Evolutionary conservation across 2,888 invertebrate species (phyloP), one percentile per base, ranked within the genome.

Genomic region (Xylophagus ater): DNA sequence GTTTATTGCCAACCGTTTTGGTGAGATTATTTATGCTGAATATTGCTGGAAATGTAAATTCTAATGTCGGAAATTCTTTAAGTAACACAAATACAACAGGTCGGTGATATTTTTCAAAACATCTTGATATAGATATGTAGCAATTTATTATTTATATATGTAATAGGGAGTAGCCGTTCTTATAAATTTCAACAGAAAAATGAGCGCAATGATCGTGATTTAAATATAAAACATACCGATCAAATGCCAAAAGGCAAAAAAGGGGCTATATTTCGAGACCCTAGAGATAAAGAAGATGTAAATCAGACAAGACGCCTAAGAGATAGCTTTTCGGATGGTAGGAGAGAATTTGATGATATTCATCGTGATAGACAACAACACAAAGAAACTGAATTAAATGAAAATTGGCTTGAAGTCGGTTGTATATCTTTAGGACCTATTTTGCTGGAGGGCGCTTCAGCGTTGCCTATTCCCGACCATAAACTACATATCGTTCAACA

Each of bases 361-460:
- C 17, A 35, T 4, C 39, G 44, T 19, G 44, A 40, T 7, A 8
- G 21, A 24, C 24, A 13, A 15, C 9, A 17, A 25, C 34, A 25
- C 5, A 32, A 41, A n/a, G 49, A 47, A 18, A 29, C 33, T 17
- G 65, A 65, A 28, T 49, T 56, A 4, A 54, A 70, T 44, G 84
- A 87, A 48, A 72, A 80, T 50, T 96, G 94, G 94, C 72, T 96
- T 3, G 92, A 94, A 58, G 89, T 90, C 1, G 93, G 92, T 1
- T 84, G 85, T 5, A 72, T 90, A 7, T 78, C 85, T n/a, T 67
- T 94, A 42, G 94, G 94, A 0, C 93, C 94, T 2, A 69, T 94
- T 21, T 72, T 88, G 42, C 70, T 94, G 25, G 94, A 96, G 68
- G 86, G 90, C 2, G 88, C 88, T 0, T 79, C 83, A 13, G 86